Evolutionary conservation across 2,888 invertebrate genomes (phyloP).

Genomic region (Catocala sponsa): DNA sequence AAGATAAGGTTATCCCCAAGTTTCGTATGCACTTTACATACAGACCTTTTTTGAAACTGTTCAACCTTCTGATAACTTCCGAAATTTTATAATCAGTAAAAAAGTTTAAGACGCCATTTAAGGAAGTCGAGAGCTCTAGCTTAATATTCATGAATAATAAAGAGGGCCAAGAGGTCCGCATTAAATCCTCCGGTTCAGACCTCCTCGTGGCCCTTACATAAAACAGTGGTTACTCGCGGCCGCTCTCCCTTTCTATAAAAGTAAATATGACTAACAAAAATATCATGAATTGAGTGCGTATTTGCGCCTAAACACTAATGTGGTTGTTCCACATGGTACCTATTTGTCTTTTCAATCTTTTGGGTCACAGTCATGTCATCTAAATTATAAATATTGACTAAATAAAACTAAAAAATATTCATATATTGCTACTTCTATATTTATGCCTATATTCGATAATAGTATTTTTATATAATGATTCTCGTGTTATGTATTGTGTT

Average conservation of each 20-base stretch:
- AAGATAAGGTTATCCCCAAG: constrained; percentile 10
- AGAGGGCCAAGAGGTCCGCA: constrained; percentile 50
- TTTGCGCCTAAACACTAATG: too few relatives aligned
- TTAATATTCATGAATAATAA: constrained; percentile 68
- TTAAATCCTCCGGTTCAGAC: constrained; percentile 43
- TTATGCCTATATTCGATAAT: too few relatives aligned
- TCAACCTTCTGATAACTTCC: constrained; percentile 51
- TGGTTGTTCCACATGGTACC: too few relatives aligned
- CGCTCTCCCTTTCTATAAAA: constrained; percentile 2
- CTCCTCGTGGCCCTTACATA: constrained; percentile 17
- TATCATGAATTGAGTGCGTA: too few relatives aligned
- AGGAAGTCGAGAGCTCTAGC: constrained; percentile 41
- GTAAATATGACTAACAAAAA: background rate
- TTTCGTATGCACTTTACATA: constrained; percentile 15
- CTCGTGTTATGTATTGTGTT: too few relatives aligned
- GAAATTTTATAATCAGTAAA: constrained; percentile 52
- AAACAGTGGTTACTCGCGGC: constrained; percentile 11
- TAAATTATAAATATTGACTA: too few relatives aligned
- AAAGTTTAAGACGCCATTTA: constrained; percentile 56
- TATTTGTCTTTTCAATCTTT: too few relatives aligned
- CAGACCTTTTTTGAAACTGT: constrained; percentile 46
- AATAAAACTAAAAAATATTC: too few relatives aligned
- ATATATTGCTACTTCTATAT: too few relatives aligned
- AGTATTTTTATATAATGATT: too few relatives aligned
- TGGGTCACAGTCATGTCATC: too few relatives aligned